Percentiles rank a stretch among this genome's conserved stretches.
Conservation (phyloP, 1,140 invertebrate genomes). For the Plodia interpunctella region DNA sequence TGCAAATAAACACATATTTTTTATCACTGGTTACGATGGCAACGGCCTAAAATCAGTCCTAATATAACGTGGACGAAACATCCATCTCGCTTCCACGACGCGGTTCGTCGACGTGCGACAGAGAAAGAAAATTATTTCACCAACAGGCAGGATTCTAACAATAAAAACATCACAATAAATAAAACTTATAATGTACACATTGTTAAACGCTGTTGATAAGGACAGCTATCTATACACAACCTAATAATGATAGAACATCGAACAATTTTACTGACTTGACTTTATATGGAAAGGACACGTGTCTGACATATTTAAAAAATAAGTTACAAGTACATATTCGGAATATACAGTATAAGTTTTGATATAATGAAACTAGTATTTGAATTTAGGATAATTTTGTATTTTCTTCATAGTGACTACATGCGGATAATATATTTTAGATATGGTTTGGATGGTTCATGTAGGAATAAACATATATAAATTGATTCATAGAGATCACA, state of each 20-base stretch:
- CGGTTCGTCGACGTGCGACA: not conserved
- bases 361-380: too few species aligned
- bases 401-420: too few species aligned
- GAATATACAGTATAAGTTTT: too few species aligned
- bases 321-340: too few species aligned
- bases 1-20: constrained; percentile 1
- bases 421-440: too few species aligned
- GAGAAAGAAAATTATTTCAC: not conserved
- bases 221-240: constrained; percentile 53
- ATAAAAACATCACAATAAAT: constrained; percentile 62
- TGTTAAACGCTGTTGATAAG: constrained; percentile 23
- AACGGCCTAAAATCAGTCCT: constrained; percentile 7
- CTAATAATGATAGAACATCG: constrained; percentile 22
- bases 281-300: constrained; percentile 9
- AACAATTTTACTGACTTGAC: too few species aligned
- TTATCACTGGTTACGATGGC: constrained; percentile 8
- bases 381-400: too few species aligned
- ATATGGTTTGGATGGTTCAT: too few species aligned
- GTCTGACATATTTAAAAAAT: too few species aligned
- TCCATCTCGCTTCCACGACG: constrained; percentile 11
- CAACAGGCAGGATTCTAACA: constrained; percentile 12
- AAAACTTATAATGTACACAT: constrained; percentile 51
- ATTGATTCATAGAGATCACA: constrained; percentile 12
- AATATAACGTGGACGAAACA: constrained; percentile 6
- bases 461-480: too few species aligned